Conservation (phyloP, 1,140 invertebrate genomes). For the Procambarus virginalis region DNA sequence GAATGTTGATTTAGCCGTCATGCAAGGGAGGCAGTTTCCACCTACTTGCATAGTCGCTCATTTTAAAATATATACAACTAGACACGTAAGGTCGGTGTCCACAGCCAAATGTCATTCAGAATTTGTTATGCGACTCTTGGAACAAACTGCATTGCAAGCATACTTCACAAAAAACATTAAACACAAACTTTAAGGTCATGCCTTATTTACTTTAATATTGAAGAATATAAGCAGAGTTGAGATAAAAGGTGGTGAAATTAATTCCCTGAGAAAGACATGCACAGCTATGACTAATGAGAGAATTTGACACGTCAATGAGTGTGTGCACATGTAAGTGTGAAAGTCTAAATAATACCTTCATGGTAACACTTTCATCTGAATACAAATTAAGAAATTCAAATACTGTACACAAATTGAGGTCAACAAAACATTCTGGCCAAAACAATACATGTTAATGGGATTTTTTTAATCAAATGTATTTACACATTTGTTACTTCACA, state of each 20-base stretch:
- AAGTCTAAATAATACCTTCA: too few species aligned
- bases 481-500: too few species aligned
- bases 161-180: background rate
- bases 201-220: background rate
- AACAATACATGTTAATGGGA: too few species aligned
- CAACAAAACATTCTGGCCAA: too few species aligned
- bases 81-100: background rate
- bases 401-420: too few species aligned
- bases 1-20: background rate
- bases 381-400: too few species aligned
- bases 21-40: background rate
- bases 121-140: background rate
- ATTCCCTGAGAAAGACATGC: constrained; percentile 16
- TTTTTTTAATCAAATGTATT: too few species aligned
- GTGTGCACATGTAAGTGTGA: too few species aligned
- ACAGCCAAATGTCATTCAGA: background rate
- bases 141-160: background rate
- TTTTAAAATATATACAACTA: background rate
- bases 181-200: background rate
- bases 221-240: background rate
- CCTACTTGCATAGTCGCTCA: background rate
- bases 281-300: background rate
- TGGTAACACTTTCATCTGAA: too few species aligned
- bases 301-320: too few species aligned
- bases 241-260: background rate